Base-by-base conservation (phyloP, 2,113 vertebrate genomes). In the Speoplatyrhinus poulsoni region DNA sequence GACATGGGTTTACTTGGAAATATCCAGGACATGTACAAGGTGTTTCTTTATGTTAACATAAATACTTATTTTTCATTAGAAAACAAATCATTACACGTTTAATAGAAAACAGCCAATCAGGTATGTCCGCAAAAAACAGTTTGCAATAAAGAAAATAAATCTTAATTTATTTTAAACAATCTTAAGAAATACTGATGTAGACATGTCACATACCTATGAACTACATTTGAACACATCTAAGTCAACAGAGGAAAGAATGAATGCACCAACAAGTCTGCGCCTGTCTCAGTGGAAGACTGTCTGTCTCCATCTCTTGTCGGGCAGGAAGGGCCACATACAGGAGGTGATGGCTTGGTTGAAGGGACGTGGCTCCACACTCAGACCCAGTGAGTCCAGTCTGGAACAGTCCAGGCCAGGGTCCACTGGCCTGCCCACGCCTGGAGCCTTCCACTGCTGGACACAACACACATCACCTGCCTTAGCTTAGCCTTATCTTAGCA, bases 271-370 rank as follows among this genome's bases (percentile, higher is more conserved):
- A n/a, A 46, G 60, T 46, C 41, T 61, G 19, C 46, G 56, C 12
- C 17, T 33, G 60, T 47, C n/a, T 90, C 79, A 93, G 83, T 93
- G 97, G 87, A 99, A 98, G 66, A 98, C 95, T 0, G 96, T 98
- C 85, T 99, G 97, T 74, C 95, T 94, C 96, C 96, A 98, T 85
- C 94, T 94, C 83, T 98, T 98, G 87, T 99, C 96, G 0, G 93
- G 88, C 4, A 96, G 95, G 83, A 98, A 99, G 32, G 97, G 97
- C 97, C 97, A 99, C 75, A 99, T 94, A 4, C 94, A 95, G 62
- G 98, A 95, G 11, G 79, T 91, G 76, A 98, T 93, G 46, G 95
- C 95, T 3, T 88, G 70, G 72, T 91, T 90, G 86, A 99, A 98
- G 0, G 95, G 93, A 0, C 92, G 95, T 10, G 94, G 87, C 12